Conservation (phyloP, 2,113 vertebrate species). For the Antechinus flavipes region DNA sequence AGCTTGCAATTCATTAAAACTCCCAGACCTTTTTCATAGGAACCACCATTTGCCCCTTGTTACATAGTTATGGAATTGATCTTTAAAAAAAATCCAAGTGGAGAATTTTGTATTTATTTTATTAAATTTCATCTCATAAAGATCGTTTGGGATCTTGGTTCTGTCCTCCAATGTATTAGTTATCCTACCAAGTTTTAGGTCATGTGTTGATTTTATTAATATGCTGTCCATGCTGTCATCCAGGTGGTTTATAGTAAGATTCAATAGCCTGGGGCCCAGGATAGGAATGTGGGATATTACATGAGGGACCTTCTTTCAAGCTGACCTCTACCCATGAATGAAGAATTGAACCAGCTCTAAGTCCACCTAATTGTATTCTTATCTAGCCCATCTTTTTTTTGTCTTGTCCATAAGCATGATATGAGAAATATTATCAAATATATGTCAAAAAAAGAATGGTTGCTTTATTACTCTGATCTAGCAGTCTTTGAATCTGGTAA, state of each 20-base stretch:
- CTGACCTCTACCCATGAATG: neutral
- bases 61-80: neutral
- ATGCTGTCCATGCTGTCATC: neutral
- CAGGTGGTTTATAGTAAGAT: neutral
- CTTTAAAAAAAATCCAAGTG: neutral
- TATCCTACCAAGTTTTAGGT: neutral
- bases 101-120: neutral
- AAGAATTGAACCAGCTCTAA: neutral
- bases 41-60: neutral
- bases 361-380: neutral
- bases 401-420: neutral
- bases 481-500: neutral
- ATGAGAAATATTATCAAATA: neutral
- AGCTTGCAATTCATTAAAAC: neutral
- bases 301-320: neutral
- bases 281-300: neutral
- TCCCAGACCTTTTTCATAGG: neutral
- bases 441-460: neutral
- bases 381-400: neutral
- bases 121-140: neutral
- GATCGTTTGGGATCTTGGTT: neutral
- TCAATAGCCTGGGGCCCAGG: neutral
- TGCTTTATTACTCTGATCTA: neutral
- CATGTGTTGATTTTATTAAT: neutral
- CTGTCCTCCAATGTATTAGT: neutral